These are phyloP conservation scores for Drosophila nigricruria DNA, from an alignment of 2,888 invertebrate species.

Conservation along the genomic window DNA sequence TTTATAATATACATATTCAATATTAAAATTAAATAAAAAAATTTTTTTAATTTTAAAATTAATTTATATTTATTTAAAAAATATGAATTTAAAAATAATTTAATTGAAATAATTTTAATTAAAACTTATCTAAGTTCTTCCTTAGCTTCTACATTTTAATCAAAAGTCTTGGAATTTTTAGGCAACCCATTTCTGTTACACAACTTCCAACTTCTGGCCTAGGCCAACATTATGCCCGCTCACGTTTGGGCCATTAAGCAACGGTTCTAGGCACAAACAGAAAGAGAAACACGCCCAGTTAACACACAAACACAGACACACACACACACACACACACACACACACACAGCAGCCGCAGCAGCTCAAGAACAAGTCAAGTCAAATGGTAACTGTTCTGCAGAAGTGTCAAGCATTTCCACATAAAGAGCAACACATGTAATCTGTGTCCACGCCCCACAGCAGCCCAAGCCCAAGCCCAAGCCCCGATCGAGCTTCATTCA, in stretches of 20 bases:
- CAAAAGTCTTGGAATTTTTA: not conserved
- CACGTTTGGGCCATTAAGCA: constrained; percentile 69
- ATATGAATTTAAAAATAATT: not conserved
- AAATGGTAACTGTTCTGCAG: constrained; percentile 61
- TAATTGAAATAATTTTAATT: too few relatives aligned
- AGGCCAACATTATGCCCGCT: constrained; percentile 37
- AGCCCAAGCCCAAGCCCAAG: not conserved
- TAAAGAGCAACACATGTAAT: constrained; percentile 43
- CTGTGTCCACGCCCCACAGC: not conserved
- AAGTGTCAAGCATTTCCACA: constrained; percentile 66
- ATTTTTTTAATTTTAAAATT: too few relatives aligned
- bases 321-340: too few relatives aligned
- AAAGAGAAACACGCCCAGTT: constrained; percentile 16
- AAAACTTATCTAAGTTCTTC: not conserved
- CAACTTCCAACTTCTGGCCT: constrained; percentile 16
- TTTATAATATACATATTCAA: too few relatives aligned
- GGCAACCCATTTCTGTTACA: not conserved
- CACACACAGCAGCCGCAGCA: too few relatives aligned
- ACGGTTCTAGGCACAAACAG: constrained; percentile 36
- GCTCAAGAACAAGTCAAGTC: constrained; percentile 11
- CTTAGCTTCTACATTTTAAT: not conserved
- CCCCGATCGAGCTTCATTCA: constrained; percentile 63
- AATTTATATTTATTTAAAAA: too few relatives aligned
- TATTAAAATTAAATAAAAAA: too few relatives aligned
- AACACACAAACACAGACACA: constrained; percentile 4